These are phyloP conservation scores for Lamellibrachia satsuma DNA, from an alignment of 2,888 invertebrate genomes.

Conservation along the genomic window DNA sequence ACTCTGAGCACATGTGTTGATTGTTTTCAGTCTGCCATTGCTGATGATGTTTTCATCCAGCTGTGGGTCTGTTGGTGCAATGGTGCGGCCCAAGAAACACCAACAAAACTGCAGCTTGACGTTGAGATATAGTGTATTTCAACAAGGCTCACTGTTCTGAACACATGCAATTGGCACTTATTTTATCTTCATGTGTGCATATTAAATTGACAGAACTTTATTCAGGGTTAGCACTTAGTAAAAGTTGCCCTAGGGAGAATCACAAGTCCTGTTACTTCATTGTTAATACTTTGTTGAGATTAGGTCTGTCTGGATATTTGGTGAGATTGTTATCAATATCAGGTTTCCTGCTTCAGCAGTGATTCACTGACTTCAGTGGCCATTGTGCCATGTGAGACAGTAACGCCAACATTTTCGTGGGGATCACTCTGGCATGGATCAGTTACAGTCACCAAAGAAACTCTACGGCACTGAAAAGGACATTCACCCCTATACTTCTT, in stretches of 20 bases:
- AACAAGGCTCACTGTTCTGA: not conserved
- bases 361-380: not conserved
- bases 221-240: not conserved
- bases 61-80: not conserved
- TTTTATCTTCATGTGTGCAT: not conserved
- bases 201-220: not conserved
- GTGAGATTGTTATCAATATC: not conserved
- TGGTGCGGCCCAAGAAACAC: not conserved
- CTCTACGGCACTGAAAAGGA: not conserved
- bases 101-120: not conserved
- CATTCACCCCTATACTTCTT: not conserved
- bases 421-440: not conserved
- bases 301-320: not conserved
- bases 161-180: not conserved
- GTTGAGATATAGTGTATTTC: not conserved
- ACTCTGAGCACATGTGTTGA: no score
- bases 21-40: no score
- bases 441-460: not conserved
- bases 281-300: not conserved
- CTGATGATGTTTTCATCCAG: no score
- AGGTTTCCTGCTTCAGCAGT: not conserved
- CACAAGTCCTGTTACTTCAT: not conserved
- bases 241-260: not conserved
- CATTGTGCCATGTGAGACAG: not conserved
- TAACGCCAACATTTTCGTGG: not conserved